Evolutionary conservation across 2,888 invertebrate species (phyloP), one percentile per base, ranked within the genome.

Genomic region (Thysanoteuthis rhombus): DNA sequence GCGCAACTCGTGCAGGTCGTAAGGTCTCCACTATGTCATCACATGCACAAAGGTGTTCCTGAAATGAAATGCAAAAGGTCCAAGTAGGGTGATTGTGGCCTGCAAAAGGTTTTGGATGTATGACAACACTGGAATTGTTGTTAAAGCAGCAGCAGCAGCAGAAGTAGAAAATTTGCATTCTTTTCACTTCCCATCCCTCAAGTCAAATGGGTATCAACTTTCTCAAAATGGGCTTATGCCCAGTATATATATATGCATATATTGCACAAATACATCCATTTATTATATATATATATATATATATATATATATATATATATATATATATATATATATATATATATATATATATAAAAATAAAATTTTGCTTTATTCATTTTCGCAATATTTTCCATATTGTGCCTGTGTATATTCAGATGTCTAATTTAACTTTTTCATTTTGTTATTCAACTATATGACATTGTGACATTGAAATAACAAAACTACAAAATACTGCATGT

Each of bases 11-110:
- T 94, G 94, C 94, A 45, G 96, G 96, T 94, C 96, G 96, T 94
- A 96, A 94, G 94, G 95, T 95, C 93, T 96, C 96, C 95, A 97
- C 97, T 96, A 98, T 97, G 96, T 97, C 97, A 95, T 97, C 97
- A 96, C 97, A 97, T 97, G 97, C 97, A 97, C 97, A 98, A 96
- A 98, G 97, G 96, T 97, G 97, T 96, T 97, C 97, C 98, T 98
- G 97, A 97, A 98, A 98, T 97, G 97, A 97, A 97, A 95, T 36
- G 92, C 75, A 92, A 94, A 94, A 93, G 90, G 28, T 89, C 89
- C 40, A 47, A 58, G 93, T 93, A 42, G 89, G 45, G 45, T 52
- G 75, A 52, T 92, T 89, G 39, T 91, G 92, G 58, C 92, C 92
- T 58, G 47, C 42, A 40, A 92, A 92, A 92, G 40, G 91, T 6